A percentile compares a stretch with the other conserved stretches of the same genome.
Evolutionary conservation across 1,140 invertebrate genomes (phyloP).

Genomic region (Drosophila nebulosa): DNA sequence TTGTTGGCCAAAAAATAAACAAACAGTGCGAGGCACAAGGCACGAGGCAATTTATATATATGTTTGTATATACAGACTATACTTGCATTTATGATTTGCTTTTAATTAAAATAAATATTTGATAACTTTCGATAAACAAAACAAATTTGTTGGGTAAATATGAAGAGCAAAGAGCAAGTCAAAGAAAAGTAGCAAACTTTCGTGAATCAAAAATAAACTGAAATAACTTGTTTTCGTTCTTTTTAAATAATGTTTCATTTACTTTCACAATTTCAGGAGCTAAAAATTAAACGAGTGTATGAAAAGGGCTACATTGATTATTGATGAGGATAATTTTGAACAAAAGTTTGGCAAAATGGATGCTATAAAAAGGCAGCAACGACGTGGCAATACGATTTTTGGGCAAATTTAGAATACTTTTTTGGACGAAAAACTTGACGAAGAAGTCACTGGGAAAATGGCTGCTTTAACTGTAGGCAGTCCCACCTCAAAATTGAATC

Average conservation of each 20-base stretch:
- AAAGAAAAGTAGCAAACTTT: conserved; percentile 28
- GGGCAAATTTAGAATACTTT: neutral
- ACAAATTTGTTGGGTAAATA: neutral
- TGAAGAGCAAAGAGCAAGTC: neutral
- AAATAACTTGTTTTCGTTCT: conserved; percentile 33
- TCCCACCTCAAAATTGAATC: conserved; percentile 29
- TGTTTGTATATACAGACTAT: neutral
- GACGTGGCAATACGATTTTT: neutral
- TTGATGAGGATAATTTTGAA: neutral
- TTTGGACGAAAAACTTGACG: neutral
- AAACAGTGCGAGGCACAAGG: conserved; percentile 7
- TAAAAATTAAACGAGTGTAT: conserved; percentile 37
- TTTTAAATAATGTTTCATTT: conserved; percentile 20
- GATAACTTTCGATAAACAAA: conserved; percentile 47
- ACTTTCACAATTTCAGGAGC: conserved; percentile 31
- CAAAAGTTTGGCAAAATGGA: neutral
- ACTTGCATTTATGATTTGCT: conserved; percentile 50
- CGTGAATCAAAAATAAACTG: neutral
- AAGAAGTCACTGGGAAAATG: conserved; percentile 29
- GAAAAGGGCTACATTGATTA: conserved; percentile 31
- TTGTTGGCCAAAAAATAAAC: neutral
- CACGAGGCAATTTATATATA: neutral
- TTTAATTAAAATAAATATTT: conserved; percentile 64
- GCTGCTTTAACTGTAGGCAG: conserved; percentile 55
- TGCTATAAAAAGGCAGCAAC: neutral